These are phyloP conservation scores for Nebria ingens DNA, from an alignment of 1,140 invertebrate species.

Conservation along the genomic window DNA sequence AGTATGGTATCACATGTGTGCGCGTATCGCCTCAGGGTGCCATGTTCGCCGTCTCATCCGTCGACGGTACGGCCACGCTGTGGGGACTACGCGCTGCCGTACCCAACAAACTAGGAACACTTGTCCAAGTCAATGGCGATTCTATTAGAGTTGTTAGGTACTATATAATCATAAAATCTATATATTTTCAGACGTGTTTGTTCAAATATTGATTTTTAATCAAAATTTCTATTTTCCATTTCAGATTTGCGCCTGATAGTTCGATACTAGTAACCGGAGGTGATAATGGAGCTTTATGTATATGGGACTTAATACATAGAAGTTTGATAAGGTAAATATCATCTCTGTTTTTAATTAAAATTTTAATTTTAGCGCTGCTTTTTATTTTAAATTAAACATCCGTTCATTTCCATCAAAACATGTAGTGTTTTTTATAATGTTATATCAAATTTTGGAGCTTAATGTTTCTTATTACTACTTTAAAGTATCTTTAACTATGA, in stretches of 20 bases:
- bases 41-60: conserved; percentile 57
- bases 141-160: conserved; percentile 51
- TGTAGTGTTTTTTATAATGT: too few relatives aligned
- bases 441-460: too few relatives aligned
- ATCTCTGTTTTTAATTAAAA: neutral
- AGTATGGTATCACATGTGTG: conserved; percentile 54
- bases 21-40: conserved; percentile 60
- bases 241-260: conserved; percentile 54
- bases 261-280: conserved; percentile 55
- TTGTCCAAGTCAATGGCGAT: conserved; percentile 53
- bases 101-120: conserved; percentile 41
- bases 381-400: neutral
- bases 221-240: too few relatives aligned
- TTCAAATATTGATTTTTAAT: too few relatives aligned
- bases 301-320: conserved; percentile 60
- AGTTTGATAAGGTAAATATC: conserved; percentile 49
- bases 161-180: too few relatives aligned
- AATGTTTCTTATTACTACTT: too few relatives aligned
- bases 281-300: conserved; percentile 60
- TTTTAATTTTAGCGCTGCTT: neutral
- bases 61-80: conserved; percentile 59
- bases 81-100: conserved; percentile 57
- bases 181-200: too few relatives aligned
- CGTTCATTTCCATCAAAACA: too few relatives aligned
- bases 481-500: too few relatives aligned